Evolutionary conservation across 2,888 invertebrate species (phyloP), one percentile per base, ranked within the genome.

Genomic region (Apotomis capreana): DNA sequence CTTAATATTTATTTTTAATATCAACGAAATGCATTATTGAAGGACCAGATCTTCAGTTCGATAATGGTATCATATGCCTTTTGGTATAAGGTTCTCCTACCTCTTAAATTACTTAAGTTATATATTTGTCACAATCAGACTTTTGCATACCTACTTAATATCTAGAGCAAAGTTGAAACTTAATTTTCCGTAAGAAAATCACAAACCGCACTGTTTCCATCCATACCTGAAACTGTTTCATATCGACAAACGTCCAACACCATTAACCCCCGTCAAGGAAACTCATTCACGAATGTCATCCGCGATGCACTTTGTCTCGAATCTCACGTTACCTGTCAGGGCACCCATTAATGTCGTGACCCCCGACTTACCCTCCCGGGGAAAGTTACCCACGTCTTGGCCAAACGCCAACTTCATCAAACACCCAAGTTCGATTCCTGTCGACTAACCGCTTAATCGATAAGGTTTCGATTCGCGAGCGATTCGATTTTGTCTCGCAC

Each of bases 281-380:
- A 78, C 78, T 76, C 75, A 71, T 70, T 69, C 76, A 77, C 78
- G 77, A 79, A 81, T 79, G 82, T 81, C 83, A 83, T 79, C 80
- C 81, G 80, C 84, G 86, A 86, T 92, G 92, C 92, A 92, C 92
- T 92, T 91, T 91, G 90, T 89, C 88, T 87, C 79, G 69, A 83
- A 79, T 88, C 87, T 92, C 92, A 80, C 83, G 83, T 93, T 93
- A 92, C 93, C 91, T 92, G 92, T 91, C 92, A 80, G 82, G 76
- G 55, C 71, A 67, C 89, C 91, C 91, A 92, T 93, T 93, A 93
- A 89, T 82, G 84, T 81, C 78, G 78, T 89, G 90, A 92, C 91
- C 90, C 90, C 87, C 86, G 85, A 83, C 85, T 68, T 72, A 72
- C 72, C 72, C 81, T 84, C 77, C 77, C 81, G 51, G 71, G 70